phyloP scores from a whole-genome alignment of 2,113 vertebrate species.

The Atherinomorus stipes region DNA sequence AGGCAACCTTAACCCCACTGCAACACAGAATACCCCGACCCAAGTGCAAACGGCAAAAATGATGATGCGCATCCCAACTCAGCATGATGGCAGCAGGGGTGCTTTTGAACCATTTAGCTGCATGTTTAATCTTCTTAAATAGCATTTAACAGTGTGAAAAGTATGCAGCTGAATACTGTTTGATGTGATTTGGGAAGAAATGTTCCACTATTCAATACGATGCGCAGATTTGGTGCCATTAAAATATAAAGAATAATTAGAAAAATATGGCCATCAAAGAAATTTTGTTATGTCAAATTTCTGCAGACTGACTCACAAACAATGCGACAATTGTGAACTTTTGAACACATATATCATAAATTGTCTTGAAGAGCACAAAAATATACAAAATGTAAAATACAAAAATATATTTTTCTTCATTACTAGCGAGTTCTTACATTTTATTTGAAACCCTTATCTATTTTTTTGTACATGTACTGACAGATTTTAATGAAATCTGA shows the following conservation, averaged over 20 bases:
- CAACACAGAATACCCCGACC: background rate
- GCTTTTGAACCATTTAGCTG: conserved; percentile 16
- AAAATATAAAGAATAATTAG: background rate
- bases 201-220: background rate
- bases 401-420: too few relatives aligned
- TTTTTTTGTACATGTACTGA: too few relatives aligned
- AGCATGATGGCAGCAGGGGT: conserved; percentile 3
- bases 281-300: too few relatives aligned
- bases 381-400: too few relatives aligned
- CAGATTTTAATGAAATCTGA: too few relatives aligned
- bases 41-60: conserved; percentile 5
- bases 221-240: background rate
- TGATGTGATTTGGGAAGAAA: conserved; percentile 6
- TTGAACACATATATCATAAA: too few relatives aligned
- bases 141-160: background rate
- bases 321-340: too few relatives aligned
- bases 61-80: conserved; percentile 17
- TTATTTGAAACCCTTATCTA: too few relatives aligned
- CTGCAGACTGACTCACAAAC: too few relatives aligned
- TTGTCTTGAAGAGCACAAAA: too few relatives aligned
- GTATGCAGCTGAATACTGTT: conserved; percentile 12
- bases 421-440: too few relatives aligned
- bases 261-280: too few relatives aligned
- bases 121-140: background rate
- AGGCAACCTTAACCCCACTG: background rate